These are phyloP conservation scores for Thymallus thymallus DNA, from an alignment of 2,113 vertebrate genomes.

Conservation along the genomic window DNA sequence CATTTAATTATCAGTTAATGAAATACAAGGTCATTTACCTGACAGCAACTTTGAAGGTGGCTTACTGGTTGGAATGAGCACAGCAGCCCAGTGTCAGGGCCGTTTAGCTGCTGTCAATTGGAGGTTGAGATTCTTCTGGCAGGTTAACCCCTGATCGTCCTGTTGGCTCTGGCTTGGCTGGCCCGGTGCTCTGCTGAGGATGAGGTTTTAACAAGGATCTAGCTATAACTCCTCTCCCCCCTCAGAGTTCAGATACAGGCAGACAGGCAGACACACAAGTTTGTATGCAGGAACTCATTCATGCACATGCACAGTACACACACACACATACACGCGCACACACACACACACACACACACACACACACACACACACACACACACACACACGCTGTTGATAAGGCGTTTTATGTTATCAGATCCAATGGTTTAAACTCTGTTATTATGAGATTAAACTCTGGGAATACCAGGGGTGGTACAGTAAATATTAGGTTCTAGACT, in stretches of 20 bases:
- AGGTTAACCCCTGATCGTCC: neutral
- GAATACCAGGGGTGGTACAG: neutral
- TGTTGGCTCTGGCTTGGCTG: neutral
- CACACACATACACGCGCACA: neutral
- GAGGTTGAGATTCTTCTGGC: constrained; percentile 43
- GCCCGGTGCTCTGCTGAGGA: neutral
- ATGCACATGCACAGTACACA: neutral
- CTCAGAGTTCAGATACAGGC: neutral
- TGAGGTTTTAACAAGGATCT: neutral
- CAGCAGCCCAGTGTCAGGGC: constrained; percentile 82
- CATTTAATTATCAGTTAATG: constrained; percentile 99
- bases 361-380: too few species aligned
- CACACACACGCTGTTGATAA: neutral
- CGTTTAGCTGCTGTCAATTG: constrained; percentile 89
- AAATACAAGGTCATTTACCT: constrained; percentile 99
- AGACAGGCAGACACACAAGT: too few species aligned
- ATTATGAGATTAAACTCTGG: neutral
- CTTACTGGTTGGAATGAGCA: constrained; percentile 88
- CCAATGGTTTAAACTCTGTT: constrained; percentile 9
- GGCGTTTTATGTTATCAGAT: constrained; percentile 30
- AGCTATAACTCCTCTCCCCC: neutral
- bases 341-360: neutral
- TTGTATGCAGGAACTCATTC: too few species aligned
- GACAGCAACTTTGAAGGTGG: constrained; percentile 94
- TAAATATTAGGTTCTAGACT: neutral